A percentile compares a stretch with the other conserved stretches of the same genome.
phyloP scores from a whole-genome alignment of 1,140 invertebrate species.

The Aleiodes sp. region DNA sequence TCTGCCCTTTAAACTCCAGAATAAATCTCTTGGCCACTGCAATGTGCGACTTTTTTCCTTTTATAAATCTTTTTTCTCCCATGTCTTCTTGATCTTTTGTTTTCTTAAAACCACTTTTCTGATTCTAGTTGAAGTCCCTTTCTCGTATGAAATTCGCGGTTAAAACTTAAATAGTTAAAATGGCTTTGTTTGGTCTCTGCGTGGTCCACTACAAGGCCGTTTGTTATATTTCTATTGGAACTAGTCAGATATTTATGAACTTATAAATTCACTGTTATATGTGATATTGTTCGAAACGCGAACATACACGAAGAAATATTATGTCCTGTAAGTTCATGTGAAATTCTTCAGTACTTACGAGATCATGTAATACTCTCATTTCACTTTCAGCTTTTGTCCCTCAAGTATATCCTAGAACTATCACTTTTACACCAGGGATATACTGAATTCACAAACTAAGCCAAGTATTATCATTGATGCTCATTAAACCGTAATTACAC shows the following conservation, averaged over 20 bases:
- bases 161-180: no score
- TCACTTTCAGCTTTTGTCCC: slow-evolving; percentile 35
- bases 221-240: no score
- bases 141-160: no score
- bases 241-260: slow-evolving; percentile 38
- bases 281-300: neutral
- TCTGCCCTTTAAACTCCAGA: slow-evolving; percentile 27
- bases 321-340: slow-evolving; percentile 20
- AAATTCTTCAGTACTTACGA: neutral
- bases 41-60: neutral
- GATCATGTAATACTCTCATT: slow-evolving; percentile 12
- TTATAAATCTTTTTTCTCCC: slow-evolving; percentile 4
- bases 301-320: slow-evolving; percentile 1
- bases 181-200: no score
- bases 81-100: neutral
- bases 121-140: no score
- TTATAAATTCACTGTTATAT: neutral
- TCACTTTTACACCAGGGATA: slow-evolving; percentile 14
- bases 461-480: neutral
- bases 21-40: slow-evolving; percentile 5
- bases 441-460: neutral
- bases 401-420: neutral
- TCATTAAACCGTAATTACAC: no score
- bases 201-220: no score
- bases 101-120: neutral